These are phyloP conservation scores for Notocelia uddmanniana DNA, from an alignment of 2,888 invertebrate genomes.

Conservation along the genomic window DNA sequence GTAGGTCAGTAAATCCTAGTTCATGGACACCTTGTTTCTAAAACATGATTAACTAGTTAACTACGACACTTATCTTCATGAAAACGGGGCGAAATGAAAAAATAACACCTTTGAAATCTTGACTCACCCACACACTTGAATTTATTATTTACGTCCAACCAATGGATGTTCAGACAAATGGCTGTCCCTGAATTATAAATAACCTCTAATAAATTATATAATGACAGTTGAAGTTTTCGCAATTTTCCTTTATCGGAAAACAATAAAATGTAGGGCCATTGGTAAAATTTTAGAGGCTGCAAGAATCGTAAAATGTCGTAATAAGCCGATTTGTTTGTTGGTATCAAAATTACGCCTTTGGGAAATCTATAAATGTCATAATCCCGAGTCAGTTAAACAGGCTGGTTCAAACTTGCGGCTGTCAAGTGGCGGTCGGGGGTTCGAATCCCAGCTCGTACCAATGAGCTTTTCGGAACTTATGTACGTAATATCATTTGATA, in stretches of 20 bases:
- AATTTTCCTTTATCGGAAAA: slow-evolving; percentile 40
- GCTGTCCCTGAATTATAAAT: slow-evolving; percentile 10
- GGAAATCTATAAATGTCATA: no score
- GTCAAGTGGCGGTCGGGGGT: no score
- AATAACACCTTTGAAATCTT: background rate
- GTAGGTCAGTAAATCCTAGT: no score
- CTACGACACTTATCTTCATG: background rate
- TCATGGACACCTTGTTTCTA: background rate
- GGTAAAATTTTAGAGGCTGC: slow-evolving; percentile 16
- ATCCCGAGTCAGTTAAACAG: no score
- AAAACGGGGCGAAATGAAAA: background rate
- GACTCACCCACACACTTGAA: background rate
- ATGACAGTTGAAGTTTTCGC: slow-evolving; percentile 22
- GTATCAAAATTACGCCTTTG: background rate
- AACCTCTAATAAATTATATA: slow-evolving; percentile 14
- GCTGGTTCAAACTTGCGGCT: no score
- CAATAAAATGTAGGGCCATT: slow-evolving; percentile 22
- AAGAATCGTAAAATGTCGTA: slow-evolving; percentile 8
- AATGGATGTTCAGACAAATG: background rate
- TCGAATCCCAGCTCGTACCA: no score
- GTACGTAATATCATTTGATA: no score
- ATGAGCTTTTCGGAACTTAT: no score
- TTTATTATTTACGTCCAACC: background rate
- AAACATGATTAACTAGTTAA: background rate
- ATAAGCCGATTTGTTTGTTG: slow-evolving; percentile 25